A percentile compares a stretch with the other conserved stretches of the same genome.
These are phyloP conservation scores for Sarcophaga caerulescens DNA, from an alignment of 2,888 invertebrate species.

Conservation along the genomic window DNA sequence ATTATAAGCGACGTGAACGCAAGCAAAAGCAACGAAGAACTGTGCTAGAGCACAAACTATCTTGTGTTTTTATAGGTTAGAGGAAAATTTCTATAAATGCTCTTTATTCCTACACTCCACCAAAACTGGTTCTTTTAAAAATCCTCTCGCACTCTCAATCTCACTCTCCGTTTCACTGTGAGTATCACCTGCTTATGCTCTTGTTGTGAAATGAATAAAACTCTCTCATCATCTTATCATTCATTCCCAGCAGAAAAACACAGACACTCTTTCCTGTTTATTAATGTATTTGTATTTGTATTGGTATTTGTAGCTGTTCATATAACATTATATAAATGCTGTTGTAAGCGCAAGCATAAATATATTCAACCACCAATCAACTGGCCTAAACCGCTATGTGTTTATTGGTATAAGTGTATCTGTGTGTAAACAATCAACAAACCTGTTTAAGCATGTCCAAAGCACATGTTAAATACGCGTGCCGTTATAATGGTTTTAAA, in stretches of 20 bases:
- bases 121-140: conserved; percentile 19
- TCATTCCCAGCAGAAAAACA: neutral
- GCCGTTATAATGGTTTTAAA: conserved; percentile 65
- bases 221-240: neutral
- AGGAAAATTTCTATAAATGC: conserved; percentile 46
- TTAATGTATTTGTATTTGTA: neutral
- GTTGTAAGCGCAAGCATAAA: neutral
- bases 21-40: conserved; percentile 76
- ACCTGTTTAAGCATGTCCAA: conserved; percentile 65
- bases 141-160: conserved; percentile 43
- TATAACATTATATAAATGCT: neutral
- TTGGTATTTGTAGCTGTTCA: neutral
- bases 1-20: conserved; percentile 68
- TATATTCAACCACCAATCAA: conserved; percentile 69
- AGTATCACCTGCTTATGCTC: neutral
- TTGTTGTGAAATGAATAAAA: no score
- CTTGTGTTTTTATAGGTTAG: conserved; percentile 74
- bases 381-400: conserved; percentile 67
- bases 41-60: conserved; percentile 72
- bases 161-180: conserved; percentile 24
- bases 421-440: conserved; percentile 49
- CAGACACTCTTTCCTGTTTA: conserved; percentile 13
- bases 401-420: conserved; percentile 21
- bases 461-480: conserved; percentile 65
- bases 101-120: conserved; percentile 51